A percentile compares a stretch with the other conserved stretches of the same genome.
phyloP scores from a whole-genome alignment of 2,113 vertebrate genomes.

The Anguilla japonica region DNA sequence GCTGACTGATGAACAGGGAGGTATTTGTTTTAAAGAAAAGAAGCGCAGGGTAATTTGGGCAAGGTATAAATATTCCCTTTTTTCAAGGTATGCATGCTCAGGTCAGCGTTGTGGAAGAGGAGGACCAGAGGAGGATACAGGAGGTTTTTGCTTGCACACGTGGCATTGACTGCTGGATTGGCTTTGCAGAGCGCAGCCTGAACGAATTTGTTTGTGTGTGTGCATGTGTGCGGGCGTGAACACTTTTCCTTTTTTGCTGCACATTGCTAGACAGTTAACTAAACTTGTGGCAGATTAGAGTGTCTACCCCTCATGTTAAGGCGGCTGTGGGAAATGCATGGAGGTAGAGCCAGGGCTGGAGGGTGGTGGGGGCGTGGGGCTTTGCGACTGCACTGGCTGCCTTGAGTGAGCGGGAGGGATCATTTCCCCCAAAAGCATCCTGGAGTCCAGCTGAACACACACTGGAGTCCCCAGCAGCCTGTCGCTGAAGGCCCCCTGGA shows the following conservation, averaged over 20 bases:
- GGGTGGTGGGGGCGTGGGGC: neutral
- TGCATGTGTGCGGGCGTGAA: slow-evolving; percentile 36
- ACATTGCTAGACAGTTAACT: slow-evolving; percentile 61
- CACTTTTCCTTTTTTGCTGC: slow-evolving; percentile 65
- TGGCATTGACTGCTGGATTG: no score
- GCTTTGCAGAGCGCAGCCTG: neutral
- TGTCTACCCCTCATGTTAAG: slow-evolving; percentile 37
- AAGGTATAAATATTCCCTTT: slow-evolving; percentile 9
- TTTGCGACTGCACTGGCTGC: slow-evolving; percentile 34
- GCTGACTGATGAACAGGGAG: neutral
- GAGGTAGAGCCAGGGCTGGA: slow-evolving; percentile 32
- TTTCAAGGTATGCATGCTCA: neutral
- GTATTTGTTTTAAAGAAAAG: slow-evolving; percentile 18
- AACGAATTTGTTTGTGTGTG: neutral
- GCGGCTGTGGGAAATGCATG: slow-evolving; percentile 47
- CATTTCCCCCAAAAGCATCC: slow-evolving; percentile 62
- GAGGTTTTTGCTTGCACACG: neutral
- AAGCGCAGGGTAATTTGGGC: slow-evolving; percentile 5
- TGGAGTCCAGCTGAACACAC: slow-evolving; percentile 62
- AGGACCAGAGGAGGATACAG: neutral
- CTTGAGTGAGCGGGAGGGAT: slow-evolving; percentile 37
- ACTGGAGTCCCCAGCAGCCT: slow-evolving; percentile 46
- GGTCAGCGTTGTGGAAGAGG: neutral
- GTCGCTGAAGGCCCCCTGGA: neutral
- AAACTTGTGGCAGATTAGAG: slow-evolving; percentile 53